These are phyloP conservation scores for Cantharis nigra DNA, from an alignment of 2,888 invertebrate species.

Conservation along the genomic window DNA sequence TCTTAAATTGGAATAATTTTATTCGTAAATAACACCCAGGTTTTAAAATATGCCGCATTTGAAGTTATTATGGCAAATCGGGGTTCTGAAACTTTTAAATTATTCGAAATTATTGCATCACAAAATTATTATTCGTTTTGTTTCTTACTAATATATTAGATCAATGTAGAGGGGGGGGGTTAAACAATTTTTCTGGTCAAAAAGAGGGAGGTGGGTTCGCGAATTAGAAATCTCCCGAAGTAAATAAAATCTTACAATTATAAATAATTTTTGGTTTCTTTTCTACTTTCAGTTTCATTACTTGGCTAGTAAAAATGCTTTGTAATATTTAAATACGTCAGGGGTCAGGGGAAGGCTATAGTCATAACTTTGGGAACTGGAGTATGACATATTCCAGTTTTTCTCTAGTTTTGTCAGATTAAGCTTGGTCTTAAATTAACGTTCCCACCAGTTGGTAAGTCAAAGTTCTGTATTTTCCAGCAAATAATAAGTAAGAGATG, in stretches of 20 bases:
- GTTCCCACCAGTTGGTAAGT: too few species aligned
- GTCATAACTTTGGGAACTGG: too few species aligned
- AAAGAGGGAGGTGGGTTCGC: too few species aligned
- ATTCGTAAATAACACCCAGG: constrained; percentile 26
- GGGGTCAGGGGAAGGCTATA: too few species aligned
- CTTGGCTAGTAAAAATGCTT: not conserved
- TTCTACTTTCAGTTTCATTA: not conserved
- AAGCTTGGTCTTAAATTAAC: too few species aligned
- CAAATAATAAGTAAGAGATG: too few species aligned
- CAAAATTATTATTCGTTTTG: not conserved
- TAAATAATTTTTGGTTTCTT: not conserved
- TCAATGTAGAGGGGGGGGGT: too few species aligned
- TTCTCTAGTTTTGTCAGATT: too few species aligned
- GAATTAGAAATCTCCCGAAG: not conserved
- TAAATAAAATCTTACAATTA: not conserved
- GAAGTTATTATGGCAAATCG: not conserved
- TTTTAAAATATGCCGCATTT: constrained; percentile 14
- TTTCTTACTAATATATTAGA: not conserved
- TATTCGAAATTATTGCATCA: not conserved
- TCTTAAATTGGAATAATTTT: constrained; percentile 9
- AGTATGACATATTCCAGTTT: too few species aligned
- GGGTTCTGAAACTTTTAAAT: not conserved
- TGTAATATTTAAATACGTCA: not conserved
- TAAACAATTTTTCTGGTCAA: too few species aligned
- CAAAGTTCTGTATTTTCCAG: too few species aligned